Base-by-base conservation (phyloP, 1,140 invertebrate genomes). In the Diorhabda sublineata region DNA sequence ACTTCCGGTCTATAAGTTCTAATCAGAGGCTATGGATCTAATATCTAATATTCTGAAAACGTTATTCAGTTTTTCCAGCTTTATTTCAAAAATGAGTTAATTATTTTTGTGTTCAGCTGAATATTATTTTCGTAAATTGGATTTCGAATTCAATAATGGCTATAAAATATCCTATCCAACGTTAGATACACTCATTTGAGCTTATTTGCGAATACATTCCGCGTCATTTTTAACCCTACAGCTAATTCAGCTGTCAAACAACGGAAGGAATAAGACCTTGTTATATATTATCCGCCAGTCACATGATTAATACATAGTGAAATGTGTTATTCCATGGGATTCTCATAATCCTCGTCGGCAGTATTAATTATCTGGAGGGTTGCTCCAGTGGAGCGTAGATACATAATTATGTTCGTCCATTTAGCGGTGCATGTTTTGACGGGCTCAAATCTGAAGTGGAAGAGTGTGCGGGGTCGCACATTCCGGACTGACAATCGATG, bases 301-400 rank as follows among this genome's bases (percentile, higher is more conserved):
- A 57, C 57, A 61, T 45, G 59, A 70, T 52, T 70, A 61, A 58
- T 59, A 44, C 63, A 66, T 64, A 41, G 45, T 66, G 66, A 67
- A 62, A 60, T 61, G 66, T 62, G 60, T 61, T 68, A 68, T 62
- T 58, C 45, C 67, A 70, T 67, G 41, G 60, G 11, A 57, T 65
- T 45, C 42, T 52, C 56, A 45, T 62, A 67, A 62, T 68, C 69
- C 69, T 26, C 58, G 56, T 44, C 60, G 44, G 62, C 45, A 44
- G 52, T 60, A 69, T 63, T 69, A 64, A 58, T 58, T 44, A 52
- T 58, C 6, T 52, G 58, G 57, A 11, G 58, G 43, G 11, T 60
- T 64, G 62, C 61, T 64, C 57, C 52, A 45, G 45, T 65, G 68
- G 58, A 58, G 62, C 62, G 45, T 44, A 64, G 71, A 68, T 65